phyloP scores from a whole-genome alignment of 2,113 vertebrate species.

The mouse (Mus musculus) region GRCm39 chr8:77915001-77915500 shows the following conservation, averaged over 20 bases:
- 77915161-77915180: not conserved
- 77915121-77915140: not conserved
- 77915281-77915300: constrained; percentile 32
- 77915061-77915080: constrained; percentile 35
- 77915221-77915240: not conserved
- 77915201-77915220: not conserved
- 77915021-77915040: constrained; percentile 55
- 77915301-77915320: not conserved
- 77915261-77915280: not conserved
- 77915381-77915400: not conserved
- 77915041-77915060: constrained; percentile 59
- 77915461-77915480: not conserved
- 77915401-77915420: not conserved
- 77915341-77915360: constrained; percentile 38
- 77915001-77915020: constrained; percentile 54
- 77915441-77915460: not conserved
- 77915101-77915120: constrained; percentile 12
- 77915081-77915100: constrained; percentile 21
- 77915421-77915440: not conserved
- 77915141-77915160: not conserved
- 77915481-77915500: not conserved
- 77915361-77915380: constrained; percentile 37
- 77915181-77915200: accelerated
- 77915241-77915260: not conserved
- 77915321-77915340: constrained; percentile 29